Conservation (phyloP, 2,113 vertebrate genomes). For the Orthonyx spaldingii region DNA sequence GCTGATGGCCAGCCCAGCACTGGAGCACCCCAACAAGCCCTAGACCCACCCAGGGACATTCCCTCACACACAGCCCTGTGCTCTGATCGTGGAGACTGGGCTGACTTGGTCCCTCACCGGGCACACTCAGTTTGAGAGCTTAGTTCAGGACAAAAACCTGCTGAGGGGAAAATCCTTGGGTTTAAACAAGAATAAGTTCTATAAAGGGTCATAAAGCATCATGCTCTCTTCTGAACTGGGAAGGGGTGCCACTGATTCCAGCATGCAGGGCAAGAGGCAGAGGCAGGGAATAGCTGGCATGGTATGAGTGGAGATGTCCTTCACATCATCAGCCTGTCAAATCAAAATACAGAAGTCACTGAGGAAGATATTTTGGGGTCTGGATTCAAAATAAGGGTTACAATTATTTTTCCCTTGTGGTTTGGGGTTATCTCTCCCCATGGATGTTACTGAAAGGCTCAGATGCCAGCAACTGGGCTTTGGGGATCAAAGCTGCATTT, state of each 20-base stretch:
- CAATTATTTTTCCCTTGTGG: neutral
- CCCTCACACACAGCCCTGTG: neutral
- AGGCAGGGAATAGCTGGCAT: neutral
- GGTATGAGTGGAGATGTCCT: neutral
- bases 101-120: fast-evolving
- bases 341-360: neutral
- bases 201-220: neutral
- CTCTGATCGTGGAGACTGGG: fast-evolving
- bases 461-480: neutral
- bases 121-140: neutral
- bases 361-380: neutral
- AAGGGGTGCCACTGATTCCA: neutral
- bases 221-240: neutral
- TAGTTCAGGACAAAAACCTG: neutral
- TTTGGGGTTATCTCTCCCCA: neutral
- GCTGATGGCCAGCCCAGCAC: neutral
- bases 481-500: neutral
- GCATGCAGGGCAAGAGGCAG: neutral
- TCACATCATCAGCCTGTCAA: neutral
- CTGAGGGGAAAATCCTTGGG: neutral
- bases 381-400: neutral
- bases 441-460: neutral
- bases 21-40: neutral
- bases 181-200: neutral
- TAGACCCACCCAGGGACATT: neutral